phyloP scores from a whole-genome alignment of 2,797 vertebrate genomes.

The Galagoides demidoff region DNA sequence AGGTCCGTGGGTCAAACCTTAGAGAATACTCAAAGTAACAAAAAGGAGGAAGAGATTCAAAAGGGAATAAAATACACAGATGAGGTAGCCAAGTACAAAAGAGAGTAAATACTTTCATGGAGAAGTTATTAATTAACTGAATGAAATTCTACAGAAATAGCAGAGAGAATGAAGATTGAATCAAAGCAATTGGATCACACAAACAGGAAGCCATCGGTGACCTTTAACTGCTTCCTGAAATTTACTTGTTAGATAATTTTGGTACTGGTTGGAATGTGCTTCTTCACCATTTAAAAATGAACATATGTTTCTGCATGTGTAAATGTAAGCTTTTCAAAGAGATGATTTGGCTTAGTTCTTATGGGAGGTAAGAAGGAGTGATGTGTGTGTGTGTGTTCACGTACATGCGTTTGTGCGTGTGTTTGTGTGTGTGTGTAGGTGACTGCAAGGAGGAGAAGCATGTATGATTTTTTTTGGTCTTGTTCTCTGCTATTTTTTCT shows the following conservation, averaged over 20 bases:
- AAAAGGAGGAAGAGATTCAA: conserved; percentile 19
- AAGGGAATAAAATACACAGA: neutral
- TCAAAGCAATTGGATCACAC: neutral
- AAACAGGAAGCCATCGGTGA: neutral
- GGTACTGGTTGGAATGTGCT: neutral
- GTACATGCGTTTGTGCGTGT: neutral
- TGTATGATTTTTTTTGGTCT: neutral
- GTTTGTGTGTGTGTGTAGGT: neutral
- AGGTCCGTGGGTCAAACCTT: conserved; percentile 50
- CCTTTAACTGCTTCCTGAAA: conserved; percentile 44
- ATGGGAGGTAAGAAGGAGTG: neutral
- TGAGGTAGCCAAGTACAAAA: neutral
- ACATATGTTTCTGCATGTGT: neutral
- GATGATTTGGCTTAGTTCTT: conserved; percentile 19
- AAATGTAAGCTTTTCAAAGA: conserved; percentile 47
- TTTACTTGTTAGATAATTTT: conserved; percentile 60
- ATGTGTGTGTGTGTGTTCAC: neutral
- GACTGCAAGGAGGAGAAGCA: neutral
- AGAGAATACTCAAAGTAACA: conserved; percentile 11
- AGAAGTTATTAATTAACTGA: conserved; percentile 39
- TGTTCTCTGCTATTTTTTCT: neutral
- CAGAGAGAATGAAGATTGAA: neutral
- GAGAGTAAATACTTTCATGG: conserved; percentile 35
- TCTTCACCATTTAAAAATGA: conserved; percentile 61
- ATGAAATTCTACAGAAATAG: conserved; percentile 36